Evolutionary conservation across 2,888 invertebrate species (phyloP).

Genomic region (Sussaba pulchella): DNA sequence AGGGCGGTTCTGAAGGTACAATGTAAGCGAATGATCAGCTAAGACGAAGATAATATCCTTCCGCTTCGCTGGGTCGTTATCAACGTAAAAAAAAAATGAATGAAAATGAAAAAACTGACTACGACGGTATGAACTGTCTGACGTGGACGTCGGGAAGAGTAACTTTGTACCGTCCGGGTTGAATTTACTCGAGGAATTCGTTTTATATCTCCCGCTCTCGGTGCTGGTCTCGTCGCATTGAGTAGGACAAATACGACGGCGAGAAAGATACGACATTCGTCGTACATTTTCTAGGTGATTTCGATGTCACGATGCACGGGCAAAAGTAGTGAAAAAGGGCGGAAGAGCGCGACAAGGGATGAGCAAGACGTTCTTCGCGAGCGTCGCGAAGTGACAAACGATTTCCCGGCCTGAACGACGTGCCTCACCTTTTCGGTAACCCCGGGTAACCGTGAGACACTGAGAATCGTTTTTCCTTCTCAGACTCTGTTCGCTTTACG

Average conservation of each 20-base stretch:
- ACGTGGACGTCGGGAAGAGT: slow-evolving; percentile 36
- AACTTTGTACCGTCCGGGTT: slow-evolving; percentile 21
- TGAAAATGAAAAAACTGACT: neutral
- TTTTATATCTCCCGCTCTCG: slow-evolving; percentile 73
- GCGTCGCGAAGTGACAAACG: slow-evolving; percentile 66
- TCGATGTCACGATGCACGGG: slow-evolving; percentile 50
- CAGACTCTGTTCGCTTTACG: neutral
- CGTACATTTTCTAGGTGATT: slow-evolving; percentile 53
- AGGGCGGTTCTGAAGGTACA: no score
- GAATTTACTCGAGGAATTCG: slow-evolving; percentile 72
- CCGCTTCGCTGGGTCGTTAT: neutral
- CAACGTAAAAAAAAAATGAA: neutral
- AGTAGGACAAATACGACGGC: neutral
- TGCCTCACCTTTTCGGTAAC: slow-evolving; percentile 64
- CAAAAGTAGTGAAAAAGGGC: slow-evolving; percentile 32
- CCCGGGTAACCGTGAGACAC: slow-evolving; percentile 49
- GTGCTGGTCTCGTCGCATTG: neutral
- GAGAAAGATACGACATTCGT: slow-evolving; percentile 41
- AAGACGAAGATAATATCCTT: neutral
- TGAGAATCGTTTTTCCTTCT: slow-evolving; percentile 27
- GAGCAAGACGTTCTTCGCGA: slow-evolving; percentile 47
- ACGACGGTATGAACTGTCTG: slow-evolving; percentile 10
- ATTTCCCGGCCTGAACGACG: slow-evolving; percentile 45
- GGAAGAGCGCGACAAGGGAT: slow-evolving; percentile 26
- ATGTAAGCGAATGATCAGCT: no score